A percentile compares a stretch with the other conserved stretches of the same genome.
These are phyloP conservation scores for Heteromurus nitidus DNA, from an alignment of 2,888 invertebrate genomes.

Conservation along the genomic window DNA sequence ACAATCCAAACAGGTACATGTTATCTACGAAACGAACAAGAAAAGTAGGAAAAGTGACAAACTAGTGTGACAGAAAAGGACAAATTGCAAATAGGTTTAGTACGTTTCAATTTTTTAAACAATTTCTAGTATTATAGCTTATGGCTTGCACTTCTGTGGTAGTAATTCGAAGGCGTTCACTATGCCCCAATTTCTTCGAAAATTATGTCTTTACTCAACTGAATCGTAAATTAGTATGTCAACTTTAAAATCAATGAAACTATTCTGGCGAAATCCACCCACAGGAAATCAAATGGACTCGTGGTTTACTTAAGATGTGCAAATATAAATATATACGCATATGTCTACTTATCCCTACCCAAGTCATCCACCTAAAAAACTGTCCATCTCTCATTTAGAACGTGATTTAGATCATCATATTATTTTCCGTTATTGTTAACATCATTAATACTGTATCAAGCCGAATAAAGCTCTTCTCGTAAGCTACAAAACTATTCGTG, in stretches of 20 bases:
- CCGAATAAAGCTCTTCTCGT: conserved; percentile 3
- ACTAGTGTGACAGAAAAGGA: conserved; percentile 3
- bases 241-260: neutral
- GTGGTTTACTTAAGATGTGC: neutral
- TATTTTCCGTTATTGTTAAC: conserved; percentile 37
- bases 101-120: too few species aligned
- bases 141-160: too few species aligned
- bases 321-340: too few species aligned
- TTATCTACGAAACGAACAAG: too few species aligned
- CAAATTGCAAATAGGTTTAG: too few species aligned
- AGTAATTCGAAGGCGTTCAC: conserved; percentile 45
- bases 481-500: conserved; percentile 26
- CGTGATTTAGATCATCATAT: conserved; percentile 19
- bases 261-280: too few species aligned
- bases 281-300: too few species aligned
- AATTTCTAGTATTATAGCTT: too few species aligned
- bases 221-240: too few species aligned
- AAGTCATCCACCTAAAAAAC: too few species aligned
- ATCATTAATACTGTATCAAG: conserved; percentile 30
- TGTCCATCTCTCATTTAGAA: neutral
- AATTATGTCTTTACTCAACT: too few species aligned
- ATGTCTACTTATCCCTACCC: too few species aligned
- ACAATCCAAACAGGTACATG: conserved; percentile 2
- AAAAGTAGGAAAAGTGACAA: conserved; percentile 28
- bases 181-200: conserved; percentile 25